These are phyloP conservation scores for Colistium nudipinnis DNA, from an alignment of 2,113 vertebrate species.

Conservation along the genomic window DNA sequence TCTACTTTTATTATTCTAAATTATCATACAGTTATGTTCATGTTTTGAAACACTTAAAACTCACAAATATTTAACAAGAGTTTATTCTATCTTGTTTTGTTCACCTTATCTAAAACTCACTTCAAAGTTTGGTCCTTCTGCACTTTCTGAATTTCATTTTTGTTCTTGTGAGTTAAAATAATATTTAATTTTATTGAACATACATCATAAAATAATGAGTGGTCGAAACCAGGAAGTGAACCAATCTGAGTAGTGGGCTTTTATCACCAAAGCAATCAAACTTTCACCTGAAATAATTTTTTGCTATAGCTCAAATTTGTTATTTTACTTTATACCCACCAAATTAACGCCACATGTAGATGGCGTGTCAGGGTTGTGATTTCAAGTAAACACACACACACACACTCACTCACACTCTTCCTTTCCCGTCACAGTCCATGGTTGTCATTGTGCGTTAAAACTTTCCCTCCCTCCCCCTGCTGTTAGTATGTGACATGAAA, in stretches of 20 bases:
- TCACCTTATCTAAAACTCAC: neutral
- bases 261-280: neutral
- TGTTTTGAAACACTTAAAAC: too few relatives aligned
- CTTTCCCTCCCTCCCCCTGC: neutral
- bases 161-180: too few relatives aligned
- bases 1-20: neutral
- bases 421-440: slow-evolving; percentile 1
- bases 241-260: slow-evolving; percentile 25
- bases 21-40: neutral
- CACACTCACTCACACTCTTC: neutral
- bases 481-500: slow-evolving; percentile 7
- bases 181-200: too few relatives aligned
- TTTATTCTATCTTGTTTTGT: too few relatives aligned
- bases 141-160: too few relatives aligned
- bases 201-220: too few relatives aligned
- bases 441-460: slow-evolving; percentile 13
- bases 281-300: slow-evolving; percentile 4
- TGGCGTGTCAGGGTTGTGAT: neutral
- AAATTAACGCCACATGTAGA: neutral
- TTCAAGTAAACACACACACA: neutral
- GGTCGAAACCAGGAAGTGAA: too few relatives aligned
- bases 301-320: neutral
- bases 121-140: too few relatives aligned
- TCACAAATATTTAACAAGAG: too few relatives aligned
- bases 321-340: neutral